Evolutionary conservation across 2,113 vertebrate species (phyloP).

Genomic region (Syngnathus typhle): DNA sequence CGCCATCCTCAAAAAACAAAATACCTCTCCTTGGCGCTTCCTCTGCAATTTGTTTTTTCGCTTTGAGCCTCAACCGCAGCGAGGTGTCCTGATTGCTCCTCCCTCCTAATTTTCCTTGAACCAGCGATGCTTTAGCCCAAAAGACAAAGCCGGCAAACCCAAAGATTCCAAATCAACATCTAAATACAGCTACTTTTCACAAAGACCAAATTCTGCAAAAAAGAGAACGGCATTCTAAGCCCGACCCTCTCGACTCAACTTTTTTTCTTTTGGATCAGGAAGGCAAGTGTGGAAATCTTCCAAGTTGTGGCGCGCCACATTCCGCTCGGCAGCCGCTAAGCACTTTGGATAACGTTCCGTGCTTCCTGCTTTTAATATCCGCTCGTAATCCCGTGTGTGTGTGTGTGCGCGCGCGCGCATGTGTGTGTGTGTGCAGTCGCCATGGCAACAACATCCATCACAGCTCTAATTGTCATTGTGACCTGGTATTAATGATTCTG

Average conservation of each 20-base stretch:
- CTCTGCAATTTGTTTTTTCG: not conserved
- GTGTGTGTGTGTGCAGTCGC: conserved; percentile 4
- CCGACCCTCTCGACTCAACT: too few species aligned
- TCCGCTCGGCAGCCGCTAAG: not conserved
- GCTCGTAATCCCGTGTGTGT: conserved; percentile 3
- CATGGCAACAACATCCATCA: not conserved
- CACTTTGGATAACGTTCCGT: not conserved
- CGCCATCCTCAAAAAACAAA: not conserved
- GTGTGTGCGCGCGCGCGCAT: conserved; percentile 6
- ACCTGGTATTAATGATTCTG: not conserved
- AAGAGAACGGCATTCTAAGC: too few species aligned
- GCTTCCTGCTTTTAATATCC: not conserved
- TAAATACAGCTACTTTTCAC: conserved; percentile 73
- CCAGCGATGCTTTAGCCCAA: conserved; percentile 62
- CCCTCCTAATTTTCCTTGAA: conserved; percentile 37
- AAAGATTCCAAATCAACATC: conserved; percentile 67
- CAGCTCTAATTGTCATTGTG: conserved; percentile 1
- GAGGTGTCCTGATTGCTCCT: not conserved
- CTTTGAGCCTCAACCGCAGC: conserved; percentile 19
- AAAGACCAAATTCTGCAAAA: conserved; percentile 65
- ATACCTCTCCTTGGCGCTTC: too few species aligned
- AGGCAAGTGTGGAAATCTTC: not conserved
- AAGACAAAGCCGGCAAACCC: conserved; percentile 17
- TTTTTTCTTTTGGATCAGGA: not conserved
- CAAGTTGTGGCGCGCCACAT: not conserved